Evolutionary conservation across 2,113 vertebrate species (phyloP).

Genomic region (Pyxicephalus adspersus): DNA sequence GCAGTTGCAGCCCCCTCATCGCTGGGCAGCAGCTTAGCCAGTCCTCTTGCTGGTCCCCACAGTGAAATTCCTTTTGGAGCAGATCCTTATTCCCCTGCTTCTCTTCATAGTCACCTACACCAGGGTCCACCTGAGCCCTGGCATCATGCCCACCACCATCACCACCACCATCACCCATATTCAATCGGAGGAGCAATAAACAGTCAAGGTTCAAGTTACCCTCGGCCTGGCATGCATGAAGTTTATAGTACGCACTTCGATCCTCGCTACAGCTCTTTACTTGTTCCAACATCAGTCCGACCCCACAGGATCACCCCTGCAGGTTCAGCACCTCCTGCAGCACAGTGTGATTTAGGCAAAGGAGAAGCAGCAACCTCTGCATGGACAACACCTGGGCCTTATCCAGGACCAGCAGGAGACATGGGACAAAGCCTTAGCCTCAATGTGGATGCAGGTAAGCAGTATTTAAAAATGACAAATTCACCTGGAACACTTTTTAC

Average conservation of each 20-base stretch:
- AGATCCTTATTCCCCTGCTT: slow-evolving; percentile 85
- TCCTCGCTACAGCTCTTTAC: slow-evolving; percentile 87
- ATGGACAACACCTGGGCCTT: slow-evolving; percentile 82
- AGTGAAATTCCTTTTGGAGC: slow-evolving; percentile 85
- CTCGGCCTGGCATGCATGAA: slow-evolving; percentile 85
- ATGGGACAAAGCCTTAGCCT: slow-evolving; percentile 82
- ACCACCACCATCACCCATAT: slow-evolving; percentile 86
- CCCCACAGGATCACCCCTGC: slow-evolving; percentile 81
- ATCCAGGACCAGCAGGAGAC: slow-evolving; percentile 79
- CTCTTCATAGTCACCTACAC: slow-evolving; percentile 91
- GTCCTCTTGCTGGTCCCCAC: slow-evolving; percentile 78
- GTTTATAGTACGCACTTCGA: slow-evolving; percentile 92
- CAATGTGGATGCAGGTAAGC: slow-evolving; percentile 91
- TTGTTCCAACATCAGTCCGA: slow-evolving; percentile 87
- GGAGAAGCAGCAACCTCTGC: slow-evolving; percentile 75
- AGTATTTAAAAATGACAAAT: not conserved
- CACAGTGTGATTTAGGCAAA: slow-evolving; percentile 87
- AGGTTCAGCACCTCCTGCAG: slow-evolving; percentile 72
- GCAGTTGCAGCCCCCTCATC: slow-evolving; percentile 73
- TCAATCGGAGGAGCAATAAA: slow-evolving; percentile 81
- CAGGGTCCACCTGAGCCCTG: slow-evolving; percentile 87
- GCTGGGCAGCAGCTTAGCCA: slow-evolving; percentile 71
- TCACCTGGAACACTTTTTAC: not conserved
- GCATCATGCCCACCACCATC: slow-evolving; percentile 89
- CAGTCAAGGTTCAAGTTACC: slow-evolving; percentile 81